Conservation (phyloP, 1,140 invertebrate genomes). For the Holotrichia oblita region DNA sequence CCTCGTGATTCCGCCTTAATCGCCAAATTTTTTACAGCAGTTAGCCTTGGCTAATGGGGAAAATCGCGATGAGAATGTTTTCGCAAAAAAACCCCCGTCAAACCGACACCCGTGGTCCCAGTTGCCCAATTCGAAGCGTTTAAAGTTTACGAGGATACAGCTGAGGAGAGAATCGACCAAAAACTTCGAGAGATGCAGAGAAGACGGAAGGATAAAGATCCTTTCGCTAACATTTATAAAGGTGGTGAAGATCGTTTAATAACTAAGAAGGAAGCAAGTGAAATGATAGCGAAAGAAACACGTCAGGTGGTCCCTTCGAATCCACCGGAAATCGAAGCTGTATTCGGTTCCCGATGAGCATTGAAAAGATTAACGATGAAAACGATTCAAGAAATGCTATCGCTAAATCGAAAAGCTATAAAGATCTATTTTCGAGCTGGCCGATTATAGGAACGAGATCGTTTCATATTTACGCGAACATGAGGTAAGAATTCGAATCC, state of each 20-base stretch:
- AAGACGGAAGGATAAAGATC: constrained; percentile 61
- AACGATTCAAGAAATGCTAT: constrained; percentile 38
- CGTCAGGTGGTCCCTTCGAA: not conserved
- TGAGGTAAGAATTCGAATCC: constrained; percentile 76
- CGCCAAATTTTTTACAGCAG: constrained; percentile 51
- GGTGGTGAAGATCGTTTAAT: constrained; percentile 51
- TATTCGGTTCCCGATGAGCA: constrained; percentile 60
- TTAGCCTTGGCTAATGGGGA: constrained; percentile 64
- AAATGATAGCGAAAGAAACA: not conserved
- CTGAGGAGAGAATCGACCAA: constrained; percentile 63
- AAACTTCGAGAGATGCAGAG: constrained; percentile 53
- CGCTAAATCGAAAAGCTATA: constrained; percentile 48
- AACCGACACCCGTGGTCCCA: constrained; percentile 60
- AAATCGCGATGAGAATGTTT: constrained; percentile 58
- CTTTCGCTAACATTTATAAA: constrained; percentile 46
- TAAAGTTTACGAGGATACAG: constrained; percentile 76
- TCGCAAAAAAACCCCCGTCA: constrained; percentile 55
- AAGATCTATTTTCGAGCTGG: constrained; percentile 70
- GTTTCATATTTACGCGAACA: constrained; percentile 81
- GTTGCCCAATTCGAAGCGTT: constrained; percentile 76
- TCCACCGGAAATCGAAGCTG: constrained; percentile 37
- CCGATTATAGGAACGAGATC: constrained; percentile 84
- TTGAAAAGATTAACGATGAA: constrained; percentile 61
- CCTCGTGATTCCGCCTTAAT: constrained; percentile 10
- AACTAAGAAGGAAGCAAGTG: constrained; percentile 44